phyloP scores from a whole-genome alignment of 2,797 vertebrate species.

The Spea hammondii region DNA sequence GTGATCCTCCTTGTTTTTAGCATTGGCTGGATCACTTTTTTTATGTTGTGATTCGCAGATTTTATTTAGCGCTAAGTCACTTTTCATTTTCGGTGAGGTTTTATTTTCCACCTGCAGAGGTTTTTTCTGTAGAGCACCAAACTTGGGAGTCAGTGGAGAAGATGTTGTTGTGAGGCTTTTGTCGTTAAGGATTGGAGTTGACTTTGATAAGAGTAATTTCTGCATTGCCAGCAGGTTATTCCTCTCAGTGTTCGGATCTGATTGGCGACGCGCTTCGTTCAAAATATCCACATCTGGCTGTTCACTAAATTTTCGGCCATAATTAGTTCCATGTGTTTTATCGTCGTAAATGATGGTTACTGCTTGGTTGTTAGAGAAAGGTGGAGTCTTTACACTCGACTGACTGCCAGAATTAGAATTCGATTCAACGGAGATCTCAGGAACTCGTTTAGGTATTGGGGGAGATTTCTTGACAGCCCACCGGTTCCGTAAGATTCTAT shows the following conservation, averaged over 20 bases:
- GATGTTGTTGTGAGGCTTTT: background rate
- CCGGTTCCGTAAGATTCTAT: slow-evolving; percentile 43
- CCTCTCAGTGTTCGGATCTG: slow-evolving; percentile 45
- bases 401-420: slow-evolving; percentile 78
- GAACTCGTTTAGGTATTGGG: slow-evolving; percentile 59
- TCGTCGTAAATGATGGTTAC: slow-evolving; percentile 66
- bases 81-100: slow-evolving; percentile 21
- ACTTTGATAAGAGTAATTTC: slow-evolving; percentile 22
- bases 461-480: slow-evolving; percentile 37
- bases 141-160: slow-evolving; percentile 5
- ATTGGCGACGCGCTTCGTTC: slow-evolving; percentile 59
- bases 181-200: slow-evolving; percentile 22
- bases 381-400: slow-evolving; percentile 82
- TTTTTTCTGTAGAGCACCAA: slow-evolving; percentile 14
- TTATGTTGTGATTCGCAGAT: background rate
- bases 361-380: slow-evolving; percentile 67
- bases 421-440: slow-evolving; percentile 70
- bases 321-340: slow-evolving; percentile 40
- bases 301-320: slow-evolving; percentile 50
- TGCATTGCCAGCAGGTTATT: slow-evolving; percentile 33
- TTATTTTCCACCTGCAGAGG: slow-evolving; percentile 15
- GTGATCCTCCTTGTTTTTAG: slow-evolving; percentile 48
- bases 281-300: slow-evolving; percentile 17
- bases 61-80: slow-evolving; percentile 25
- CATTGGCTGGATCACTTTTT: background rate